phyloP scores from a whole-genome alignment of 2,113 vertebrate genomes.

The Cettia cetti region DNA sequence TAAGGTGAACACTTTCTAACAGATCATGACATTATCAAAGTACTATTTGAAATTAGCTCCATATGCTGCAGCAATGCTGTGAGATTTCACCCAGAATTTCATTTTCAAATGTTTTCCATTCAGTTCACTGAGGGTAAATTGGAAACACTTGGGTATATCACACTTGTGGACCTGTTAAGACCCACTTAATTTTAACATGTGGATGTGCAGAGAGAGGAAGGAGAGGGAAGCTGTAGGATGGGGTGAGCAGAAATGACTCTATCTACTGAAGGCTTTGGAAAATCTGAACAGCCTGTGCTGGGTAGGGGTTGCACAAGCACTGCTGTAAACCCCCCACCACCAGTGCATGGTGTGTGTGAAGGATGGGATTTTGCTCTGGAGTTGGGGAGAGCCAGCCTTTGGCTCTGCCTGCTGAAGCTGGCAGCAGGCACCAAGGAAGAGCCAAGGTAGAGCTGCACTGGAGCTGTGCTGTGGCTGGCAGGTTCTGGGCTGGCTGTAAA shows the following conservation, averaged over 20 bases:
- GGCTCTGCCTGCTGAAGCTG: neutral
- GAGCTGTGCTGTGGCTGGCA: neutral
- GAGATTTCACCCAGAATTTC: slow-evolving; percentile 47
- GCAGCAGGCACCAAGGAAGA: neutral
- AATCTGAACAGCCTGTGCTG: neutral
- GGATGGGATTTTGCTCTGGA: neutral
- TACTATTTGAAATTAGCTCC: slow-evolving; percentile 62
- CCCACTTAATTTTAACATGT: slow-evolving; percentile 30
- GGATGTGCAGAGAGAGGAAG: neutral
- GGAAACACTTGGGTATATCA: slow-evolving; percentile 54
- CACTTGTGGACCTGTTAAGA: slow-evolving; percentile 35
- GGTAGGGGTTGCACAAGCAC: neutral
- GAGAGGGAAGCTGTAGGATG: neutral
- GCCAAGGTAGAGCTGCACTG: neutral
- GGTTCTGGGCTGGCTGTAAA: neutral
- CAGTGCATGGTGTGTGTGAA: neutral
- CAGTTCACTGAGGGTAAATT: slow-evolving; percentile 48
- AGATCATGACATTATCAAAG: slow-evolving; percentile 65
- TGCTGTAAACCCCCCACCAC: neutral
- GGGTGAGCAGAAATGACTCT: neutral
- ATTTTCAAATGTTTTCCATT: slow-evolving; percentile 57
- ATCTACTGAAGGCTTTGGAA: neutral
- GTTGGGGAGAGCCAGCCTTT: neutral
- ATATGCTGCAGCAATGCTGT: slow-evolving; percentile 40
- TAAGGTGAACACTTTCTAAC: slow-evolving; percentile 57